Base-by-base conservation (phyloP, 2,797 vertebrate genomes). In the Protonibea diacanthus region DNA sequence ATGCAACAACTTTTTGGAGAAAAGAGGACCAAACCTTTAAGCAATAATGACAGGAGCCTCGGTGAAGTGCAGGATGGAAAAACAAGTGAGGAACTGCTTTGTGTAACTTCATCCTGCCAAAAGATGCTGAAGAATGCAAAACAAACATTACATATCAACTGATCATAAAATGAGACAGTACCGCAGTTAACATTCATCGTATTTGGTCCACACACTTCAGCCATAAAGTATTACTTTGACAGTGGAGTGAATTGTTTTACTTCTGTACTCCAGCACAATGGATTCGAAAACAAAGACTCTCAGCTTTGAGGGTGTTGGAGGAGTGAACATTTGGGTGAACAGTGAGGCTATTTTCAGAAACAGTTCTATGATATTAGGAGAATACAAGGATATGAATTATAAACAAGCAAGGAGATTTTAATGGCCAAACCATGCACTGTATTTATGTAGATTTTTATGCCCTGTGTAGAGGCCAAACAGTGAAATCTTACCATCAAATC, bases 281-380 rank as follows among this genome's bases (percentile, higher is more conserved):
- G n/a, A 47, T 72, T 55, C 38, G 7, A 40, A 76, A 60, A 68
- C 47, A 38, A 25, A 61, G 14, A 55, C 57, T 60, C 64, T 76
- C 20, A 17, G 23, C 29, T 60, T 25, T 49, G 20, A 70, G 56
- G 4, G 45, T 6, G 55, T 62, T 68, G 47, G 42, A 68, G 15
- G 57, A 38, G 33, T 38, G 33, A 38, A 38, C 8, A 8, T 38
- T 11, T 21, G 20, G 18, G 6, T 21, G 20, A 52, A 17, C 29
- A 23, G 8, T 65, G 63, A 15, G 40, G 25, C 13, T 0, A 20
- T 60, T 48, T 47, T 58, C 15, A 49, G 4, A 33, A 25, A n/a
- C 3, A 33, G 11, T 29, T 4, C 23, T 29, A 3, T 18, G 47
- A 15, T 56, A 11, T 52, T 52, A 12, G 48, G 33, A 23, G 62